phyloP scores from a whole-genome alignment of 2,888 invertebrate genomes.

The Perithous albicinctus region DNA sequence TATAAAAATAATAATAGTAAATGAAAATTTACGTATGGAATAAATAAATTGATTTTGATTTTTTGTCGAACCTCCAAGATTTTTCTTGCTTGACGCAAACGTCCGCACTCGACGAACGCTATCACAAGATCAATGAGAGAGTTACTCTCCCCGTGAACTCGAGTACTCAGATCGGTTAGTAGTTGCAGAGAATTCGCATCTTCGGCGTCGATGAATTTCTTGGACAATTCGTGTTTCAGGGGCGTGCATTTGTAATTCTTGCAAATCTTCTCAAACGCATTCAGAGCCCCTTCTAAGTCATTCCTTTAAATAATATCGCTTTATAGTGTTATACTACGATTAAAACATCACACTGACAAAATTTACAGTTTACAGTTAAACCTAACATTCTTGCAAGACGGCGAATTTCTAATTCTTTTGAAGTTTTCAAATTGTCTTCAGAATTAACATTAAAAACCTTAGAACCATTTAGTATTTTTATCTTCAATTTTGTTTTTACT shows the following conservation, averaged over 20 bases:
- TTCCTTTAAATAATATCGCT: slow-evolving; percentile 84
- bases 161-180: slow-evolving; percentile 92
- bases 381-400: too few relatives aligned
- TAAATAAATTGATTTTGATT: background rate
- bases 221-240: slow-evolving; percentile 91
- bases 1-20: too few relatives aligned
- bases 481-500: too few relatives aligned
- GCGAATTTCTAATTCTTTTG: too few relatives aligned
- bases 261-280: slow-evolving; percentile 90
- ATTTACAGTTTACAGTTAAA: too few relatives aligned
- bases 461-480: too few relatives aligned
- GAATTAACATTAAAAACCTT: too few relatives aligned
- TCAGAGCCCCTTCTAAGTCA: slow-evolving; percentile 89
- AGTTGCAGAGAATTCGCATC: slow-evolving; percentile 93
- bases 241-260: slow-evolving; percentile 90
- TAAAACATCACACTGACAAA: too few relatives aligned
- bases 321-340: background rate
- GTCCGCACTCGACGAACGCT: slow-evolving; percentile 93
- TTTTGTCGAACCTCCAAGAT: slow-evolving; percentile 89
- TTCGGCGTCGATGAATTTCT: slow-evolving; percentile 89
- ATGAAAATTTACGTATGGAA: background rate
- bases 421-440: too few relatives aligned
- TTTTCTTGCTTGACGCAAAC: slow-evolving; percentile 92
- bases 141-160: slow-evolving; percentile 93
- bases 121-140: slow-evolving; percentile 93